Conservation (phyloP, 2,113 vertebrate genomes). For the Rallus limicola region DNA sequence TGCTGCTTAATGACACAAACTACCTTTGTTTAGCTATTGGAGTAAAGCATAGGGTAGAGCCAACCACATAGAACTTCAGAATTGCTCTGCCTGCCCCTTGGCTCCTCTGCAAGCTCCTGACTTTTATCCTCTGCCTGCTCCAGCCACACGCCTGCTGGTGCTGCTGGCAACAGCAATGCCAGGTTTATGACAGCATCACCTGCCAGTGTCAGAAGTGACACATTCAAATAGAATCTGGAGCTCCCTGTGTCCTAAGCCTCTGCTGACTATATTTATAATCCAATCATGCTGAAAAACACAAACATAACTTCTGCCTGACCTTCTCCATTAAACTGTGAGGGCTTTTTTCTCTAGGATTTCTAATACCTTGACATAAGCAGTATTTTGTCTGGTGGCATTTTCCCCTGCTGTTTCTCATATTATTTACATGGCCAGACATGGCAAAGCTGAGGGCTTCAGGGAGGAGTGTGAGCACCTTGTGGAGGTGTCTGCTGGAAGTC, state of each 20-base stretch:
- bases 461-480: background rate
- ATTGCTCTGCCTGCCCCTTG: constrained; percentile 4
- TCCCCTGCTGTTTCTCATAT: background rate
- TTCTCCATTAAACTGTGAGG: background rate
- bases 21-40: background rate
- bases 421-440: background rate
- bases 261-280: constrained; percentile 40
- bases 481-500: background rate
- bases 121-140: background rate
- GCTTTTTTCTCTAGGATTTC: background rate
- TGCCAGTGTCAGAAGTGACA: background rate
- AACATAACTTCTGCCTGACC: constrained; percentile 9
- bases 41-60: background rate
- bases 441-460: background rate
- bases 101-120: background rate
- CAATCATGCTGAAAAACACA: constrained; percentile 20
- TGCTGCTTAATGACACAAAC: background rate
- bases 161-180: background rate
- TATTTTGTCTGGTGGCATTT: background rate
- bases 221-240: background rate
- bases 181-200: background rate
- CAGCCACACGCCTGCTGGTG: rapidly evolving
- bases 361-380: background rate
- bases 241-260: background rate
- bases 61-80: background rate